Conservation (phyloP, 1,140 invertebrate species). For the Galendromus occidentalis region DNA sequence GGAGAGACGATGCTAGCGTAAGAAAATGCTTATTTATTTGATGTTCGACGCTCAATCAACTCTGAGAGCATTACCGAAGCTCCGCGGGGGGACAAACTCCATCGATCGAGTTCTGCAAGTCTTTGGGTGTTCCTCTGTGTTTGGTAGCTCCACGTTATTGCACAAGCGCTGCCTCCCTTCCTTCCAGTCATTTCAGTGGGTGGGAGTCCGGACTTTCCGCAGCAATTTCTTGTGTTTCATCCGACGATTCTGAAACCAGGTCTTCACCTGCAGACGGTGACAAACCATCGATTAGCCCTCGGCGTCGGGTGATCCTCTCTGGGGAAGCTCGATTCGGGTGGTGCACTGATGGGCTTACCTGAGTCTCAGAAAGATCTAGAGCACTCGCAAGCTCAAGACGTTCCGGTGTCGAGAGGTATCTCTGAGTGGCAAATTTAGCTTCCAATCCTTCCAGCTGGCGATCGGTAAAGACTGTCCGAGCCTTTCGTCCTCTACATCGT, state of each 20-base stretch:
- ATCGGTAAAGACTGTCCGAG: not conserved
- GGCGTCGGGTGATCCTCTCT: no score
- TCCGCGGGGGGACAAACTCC: no score
- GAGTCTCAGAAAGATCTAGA: constrained; percentile 1
- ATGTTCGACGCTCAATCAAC: no score
- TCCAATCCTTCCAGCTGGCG: constrained; percentile 1
- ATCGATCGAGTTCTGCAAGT: no score
- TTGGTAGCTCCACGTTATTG: no score
- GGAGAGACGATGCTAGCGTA: no score
- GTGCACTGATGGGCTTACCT: not conserved
- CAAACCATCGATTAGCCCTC: not conserved
- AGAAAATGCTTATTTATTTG: no score
- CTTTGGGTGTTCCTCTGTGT: no score
- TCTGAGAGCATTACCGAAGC: no score
- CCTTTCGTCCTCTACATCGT: not conserved
- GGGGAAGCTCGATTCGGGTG: not conserved
- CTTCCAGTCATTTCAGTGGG: not conserved
- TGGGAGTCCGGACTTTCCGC: not conserved
- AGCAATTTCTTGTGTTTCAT: constrained; percentile 41
- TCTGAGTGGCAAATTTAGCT: constrained; percentile 1
- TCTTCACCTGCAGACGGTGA: constrained; percentile 43
- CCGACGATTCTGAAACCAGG: constrained; percentile 66
- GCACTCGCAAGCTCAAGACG: not conserved
- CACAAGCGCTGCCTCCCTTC: no score
- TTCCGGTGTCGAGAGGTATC: not conserved